Base-by-base conservation (phyloP, 2,888 invertebrate species). In the Conistra vaccinii region DNA sequence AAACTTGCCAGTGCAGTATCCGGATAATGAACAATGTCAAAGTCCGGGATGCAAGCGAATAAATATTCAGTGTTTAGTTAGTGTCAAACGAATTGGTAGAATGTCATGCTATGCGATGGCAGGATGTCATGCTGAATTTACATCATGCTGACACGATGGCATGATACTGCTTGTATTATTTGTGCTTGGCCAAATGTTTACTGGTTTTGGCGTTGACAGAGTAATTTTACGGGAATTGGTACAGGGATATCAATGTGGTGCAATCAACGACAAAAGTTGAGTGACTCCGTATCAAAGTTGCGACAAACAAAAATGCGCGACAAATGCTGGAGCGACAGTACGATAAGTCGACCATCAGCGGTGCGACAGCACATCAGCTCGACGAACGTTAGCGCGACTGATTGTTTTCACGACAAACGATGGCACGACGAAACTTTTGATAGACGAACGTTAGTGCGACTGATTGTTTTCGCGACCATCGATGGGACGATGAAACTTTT, bases 21-120 rank as follows among this genome's bases (percentile, higher is more conserved):
- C 81, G 75, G 88, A 85, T 89, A 89, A 91, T 90, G 88, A 88
- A 90, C 87, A 83, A 69, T 86, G 88, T 87, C 88, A 89, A 90
- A 89, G 82, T 85, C 66, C 77, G 73, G 67, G 69, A 80, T 84
- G 77, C 77, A 85, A 85, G 70, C 58, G 83, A 78, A 89, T 91
- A 89, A 90, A 90, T 89, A 90, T 90, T 90, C 87, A 87, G 81
- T 73, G 69, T 74, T 85, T 85, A 85, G 78, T 73, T 85, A 85
- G 78, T 73, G 67, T 57, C 61, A 51, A 51, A 39, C 63, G 32
- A 82, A 80, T 72, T 72, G 71, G 71, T 57, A 66, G 57, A 57
- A 60, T 68, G 42, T 76, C 69, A 73, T 75, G 65, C 20, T 14
- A 23, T 55, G 23, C 14, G 57, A 17, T 32, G 7, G 35, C 14